Conservation (phyloP, 2,888 invertebrate genomes). For the Parnassius smintheus region DNA sequence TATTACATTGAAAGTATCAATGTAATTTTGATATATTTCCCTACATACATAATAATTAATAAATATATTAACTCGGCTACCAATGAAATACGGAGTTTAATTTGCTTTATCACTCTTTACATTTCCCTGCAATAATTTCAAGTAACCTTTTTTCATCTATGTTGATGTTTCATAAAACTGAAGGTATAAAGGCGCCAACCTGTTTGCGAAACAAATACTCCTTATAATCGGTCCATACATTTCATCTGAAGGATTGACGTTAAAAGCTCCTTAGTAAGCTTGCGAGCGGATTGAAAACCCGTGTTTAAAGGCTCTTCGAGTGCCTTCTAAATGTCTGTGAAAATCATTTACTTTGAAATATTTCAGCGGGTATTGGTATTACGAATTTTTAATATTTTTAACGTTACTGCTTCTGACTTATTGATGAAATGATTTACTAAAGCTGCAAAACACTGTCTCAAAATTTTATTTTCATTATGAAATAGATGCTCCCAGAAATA, state of each 20-base stretch:
- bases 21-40: no score
- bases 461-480: no score
- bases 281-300: constrained; percentile 21
- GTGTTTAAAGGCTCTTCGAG: constrained; percentile 22
- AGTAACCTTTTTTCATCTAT: background rate
- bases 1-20: no score
- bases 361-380: constrained; percentile 11
- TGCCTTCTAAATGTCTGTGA: constrained; percentile 8
- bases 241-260: constrained; percentile 12
- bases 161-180: background rate
- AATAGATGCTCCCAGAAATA: no score
- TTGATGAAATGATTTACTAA: background rate
- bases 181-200: background rate
- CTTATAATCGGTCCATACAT: constrained; percentile 11
- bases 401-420: no score
- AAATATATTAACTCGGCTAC: no score
- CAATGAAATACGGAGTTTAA: no score
- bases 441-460: background rate
- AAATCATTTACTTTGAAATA: constrained; percentile 22
- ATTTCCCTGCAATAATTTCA: no score
- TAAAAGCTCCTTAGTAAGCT: constrained; percentile 19
- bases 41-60: no score
- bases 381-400: no score
- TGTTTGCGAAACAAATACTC: constrained; percentile 4
- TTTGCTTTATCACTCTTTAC: no score